Evolutionary conservation across 2,888 invertebrate species (phyloP), one percentile per base, ranked within the genome.

Genomic region (Agrypnus murinus): DNA sequence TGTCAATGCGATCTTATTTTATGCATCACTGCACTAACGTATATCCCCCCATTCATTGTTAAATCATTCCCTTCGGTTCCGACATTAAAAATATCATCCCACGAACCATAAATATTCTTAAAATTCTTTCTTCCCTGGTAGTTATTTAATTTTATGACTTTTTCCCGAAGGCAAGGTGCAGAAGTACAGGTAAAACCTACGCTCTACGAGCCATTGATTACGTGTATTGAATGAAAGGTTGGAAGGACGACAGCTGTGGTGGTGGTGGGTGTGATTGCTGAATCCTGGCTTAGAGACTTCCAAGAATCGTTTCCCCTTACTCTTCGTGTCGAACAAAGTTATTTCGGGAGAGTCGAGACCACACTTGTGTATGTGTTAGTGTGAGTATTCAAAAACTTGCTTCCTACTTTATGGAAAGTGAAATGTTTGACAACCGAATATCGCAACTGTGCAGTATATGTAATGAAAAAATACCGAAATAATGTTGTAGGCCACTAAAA

Each of bases 261-360:
- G 62, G 72, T 60, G 67, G 73, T 73, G 74, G 70, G 75, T 75
- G 69, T 70, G 65, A 72, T 72, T 75, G 70, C 71, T 74, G 71
- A 75, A 74, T 76, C 72, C 75, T 72, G 68, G 64, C 70, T 73
- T 73, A 62, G 57, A 71, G 67, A 73, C 74, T 68, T 72, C 74
- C 74, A 65, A 72, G 74, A 72, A 69, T 32, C 59, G 31, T 15
- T 63, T 63, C 72, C 62, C 70, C 59, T 46, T 46, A 10, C 67
- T 60, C 71, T 59, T 55, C 66, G 12, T 46, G 68, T 38, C 43
- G 65, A 55, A 66, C 69, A 50, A 65, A 68, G 73, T 67, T 77
- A 77, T 76, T 77, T 77, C 72, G 67, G 72, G 75, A 72, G 62
- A 75, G 74, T 72, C 72, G 75, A 72, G 73, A 77, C 74, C 70